phyloP scores from a whole-genome alignment of 2,797 vertebrate genomes.

The Propithecus deckenii region DNA sequence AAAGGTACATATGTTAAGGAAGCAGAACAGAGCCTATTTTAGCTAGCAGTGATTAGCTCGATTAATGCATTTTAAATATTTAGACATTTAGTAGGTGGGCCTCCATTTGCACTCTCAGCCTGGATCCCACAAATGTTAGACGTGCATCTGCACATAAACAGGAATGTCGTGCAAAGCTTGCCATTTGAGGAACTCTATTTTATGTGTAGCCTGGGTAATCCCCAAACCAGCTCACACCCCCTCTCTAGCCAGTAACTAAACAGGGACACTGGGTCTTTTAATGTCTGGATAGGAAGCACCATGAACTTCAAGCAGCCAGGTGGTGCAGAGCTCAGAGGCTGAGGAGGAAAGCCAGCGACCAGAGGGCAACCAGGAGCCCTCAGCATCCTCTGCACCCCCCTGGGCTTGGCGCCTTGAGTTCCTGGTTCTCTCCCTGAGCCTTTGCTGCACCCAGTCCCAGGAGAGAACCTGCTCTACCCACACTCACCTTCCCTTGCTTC shows the following conservation, averaged over 20 bases:
- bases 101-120: too few relatives aligned
- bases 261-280: not conserved
- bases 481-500: not conserved
- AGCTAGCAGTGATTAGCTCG: too few relatives aligned
- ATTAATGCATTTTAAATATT: too few relatives aligned
- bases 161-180: too few relatives aligned
- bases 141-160: not conserved
- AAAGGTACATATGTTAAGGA: too few relatives aligned
- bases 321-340: rapidly evolving
- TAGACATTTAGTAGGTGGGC: too few relatives aligned
- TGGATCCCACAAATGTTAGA: not conserved
- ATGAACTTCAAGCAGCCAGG: too few relatives aligned
- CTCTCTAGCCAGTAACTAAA: not conserved
- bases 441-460: not conserved
- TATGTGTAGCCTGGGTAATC: not conserved
- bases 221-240: not conserved
- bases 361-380: not conserved
- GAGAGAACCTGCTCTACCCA: rapidly evolving
- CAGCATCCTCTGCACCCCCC: rapidly evolving
- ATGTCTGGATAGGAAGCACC: not conserved
- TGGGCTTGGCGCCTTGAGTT: too few relatives aligned
- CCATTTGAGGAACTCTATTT: not conserved
- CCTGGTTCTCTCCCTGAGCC: not conserved
- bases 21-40: too few relatives aligned
- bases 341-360: too few relatives aligned